These are phyloP conservation scores for Cepphus grylle DNA, from an alignment of 2,113 vertebrate species.

Conservation along the genomic window DNA sequence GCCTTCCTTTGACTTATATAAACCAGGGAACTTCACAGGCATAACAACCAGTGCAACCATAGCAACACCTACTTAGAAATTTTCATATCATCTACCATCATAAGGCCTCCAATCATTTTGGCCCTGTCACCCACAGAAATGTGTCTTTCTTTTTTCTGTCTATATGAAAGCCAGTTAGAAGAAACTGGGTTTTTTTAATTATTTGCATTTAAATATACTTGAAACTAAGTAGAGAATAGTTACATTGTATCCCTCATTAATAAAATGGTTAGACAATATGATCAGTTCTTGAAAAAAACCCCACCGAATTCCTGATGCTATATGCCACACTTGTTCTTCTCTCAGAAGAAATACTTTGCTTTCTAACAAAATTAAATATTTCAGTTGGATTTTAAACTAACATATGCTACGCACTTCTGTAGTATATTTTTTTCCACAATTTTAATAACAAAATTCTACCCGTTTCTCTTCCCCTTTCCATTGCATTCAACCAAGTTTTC, in stretches of 20 bases:
- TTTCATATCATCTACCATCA: background rate
- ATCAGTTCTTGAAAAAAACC: background rate
- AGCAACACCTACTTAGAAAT: background rate
- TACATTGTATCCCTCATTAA: background rate
- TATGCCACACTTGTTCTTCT: background rate
- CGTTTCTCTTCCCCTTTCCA: background rate
- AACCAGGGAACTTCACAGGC: background rate
- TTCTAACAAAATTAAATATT: background rate
- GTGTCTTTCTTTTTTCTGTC: background rate
- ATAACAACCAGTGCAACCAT: background rate
- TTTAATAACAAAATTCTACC: background rate
- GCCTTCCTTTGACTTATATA: background rate
- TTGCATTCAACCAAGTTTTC: background rate
- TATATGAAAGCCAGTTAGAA: background rate
- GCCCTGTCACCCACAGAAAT: background rate
- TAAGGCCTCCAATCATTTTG: background rate
- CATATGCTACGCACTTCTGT: background rate
- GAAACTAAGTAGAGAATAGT: background rate
- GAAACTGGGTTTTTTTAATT: background rate
- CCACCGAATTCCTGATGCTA: background rate
- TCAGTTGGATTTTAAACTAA: background rate
- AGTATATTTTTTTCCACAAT: background rate
- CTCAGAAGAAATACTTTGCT: background rate
- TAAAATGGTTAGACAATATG: background rate
- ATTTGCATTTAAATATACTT: background rate